Base-by-base conservation (phyloP, 2,888 invertebrate genomes). In the Drosophila neotestacea region DNA sequence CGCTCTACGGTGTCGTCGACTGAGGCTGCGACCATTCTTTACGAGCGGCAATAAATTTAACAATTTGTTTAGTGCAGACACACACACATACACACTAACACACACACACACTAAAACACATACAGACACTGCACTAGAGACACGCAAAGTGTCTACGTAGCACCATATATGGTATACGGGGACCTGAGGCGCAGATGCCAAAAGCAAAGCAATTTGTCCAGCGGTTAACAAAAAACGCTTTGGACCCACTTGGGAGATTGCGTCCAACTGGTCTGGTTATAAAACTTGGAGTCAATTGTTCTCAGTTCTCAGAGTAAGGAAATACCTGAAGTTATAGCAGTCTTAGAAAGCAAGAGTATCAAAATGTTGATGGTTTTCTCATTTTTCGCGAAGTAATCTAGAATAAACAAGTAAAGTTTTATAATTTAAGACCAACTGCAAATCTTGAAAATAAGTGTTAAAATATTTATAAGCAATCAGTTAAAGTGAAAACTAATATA, bases 21-120 rank as follows among this genome's bases (percentile, higher is more conserved):
- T 70, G 60, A 58, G 63, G 78, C 81, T 87, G 85, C 83, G 81
- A 85, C 88, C 87, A 91, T 90, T 90, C 90, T 90, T 88, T 90
- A 88, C 84, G 83, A 90, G 68, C 73, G 73, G 90, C 89, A 90
- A 90, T 90, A 90, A 90, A 90, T 91, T 91, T 80, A 81, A 85
- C 90, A 90, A 90, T 91, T 90, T 90, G 91, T 90, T 90, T 90
- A 89, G 86, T 80, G 73, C 74, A 79, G 70, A 80, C 77, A 76
- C 73, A 73, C 73, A 70, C 47, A 73, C 47, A 73, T 34, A 70
- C 41, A 70, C 65, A 59, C 50, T 41, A 22, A 50, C n/a, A 50
- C 16, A 59, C 44, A 16, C 22, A 62, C 39, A 48, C 47, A 64
- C 34, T 46, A 30, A 38, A 28, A 11, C 22, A 22, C 7, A 30